Base-by-base conservation (phyloP, 2,797 vertebrate species). In the Sylvia borin region DNA sequence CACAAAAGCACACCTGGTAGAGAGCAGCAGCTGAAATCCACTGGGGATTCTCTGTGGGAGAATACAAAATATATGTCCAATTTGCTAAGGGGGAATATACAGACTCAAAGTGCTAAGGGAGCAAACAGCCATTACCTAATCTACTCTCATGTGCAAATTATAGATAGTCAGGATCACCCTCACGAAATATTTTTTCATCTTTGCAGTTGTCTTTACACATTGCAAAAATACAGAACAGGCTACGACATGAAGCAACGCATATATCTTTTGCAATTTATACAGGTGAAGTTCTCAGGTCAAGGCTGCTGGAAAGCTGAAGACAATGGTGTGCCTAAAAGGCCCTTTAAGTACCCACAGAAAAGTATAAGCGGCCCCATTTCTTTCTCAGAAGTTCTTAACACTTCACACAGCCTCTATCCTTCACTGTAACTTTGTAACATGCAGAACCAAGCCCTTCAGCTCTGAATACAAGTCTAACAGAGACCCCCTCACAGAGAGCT, bases 331-430 rank as follows among this genome's bases (percentile, higher is more conserved):
- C 38, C 29, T 36, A 54, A 76, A 85, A 73, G 7, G 29, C 29
- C 43, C 51, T 72, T 38, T 32, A 18, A 73, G 43, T n/a, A 73
- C 5, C 4, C 48, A 76, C 25, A 57, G 45, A 29, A 73, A 61
- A 82, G 47, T 24, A 4, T 12, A 36, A 57, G 38, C 0, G 0
- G n/a, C 62, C 3, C 20, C 34, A 64, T 36, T 76, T 75, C 57
- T 81, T 51, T 21, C 47, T 67, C 54, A 36, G 4, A 57, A 54
- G 38, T 13, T 62, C 42, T 71, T 72, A 42, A 65, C 9, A 34
- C 32, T 19, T 85, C 89, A 65, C 25, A 54, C 38, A 75, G 43
- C 19, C 50, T 32, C 26, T 24, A 3, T 26, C 36, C 29, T 55
- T 27, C 1, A 4, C 31, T 72, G 68, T 11, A 67, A 51, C 17